Evolutionary conservation across 2,888 invertebrate genomes (phyloP).

Genomic region (Morpho achilles): DNA sequence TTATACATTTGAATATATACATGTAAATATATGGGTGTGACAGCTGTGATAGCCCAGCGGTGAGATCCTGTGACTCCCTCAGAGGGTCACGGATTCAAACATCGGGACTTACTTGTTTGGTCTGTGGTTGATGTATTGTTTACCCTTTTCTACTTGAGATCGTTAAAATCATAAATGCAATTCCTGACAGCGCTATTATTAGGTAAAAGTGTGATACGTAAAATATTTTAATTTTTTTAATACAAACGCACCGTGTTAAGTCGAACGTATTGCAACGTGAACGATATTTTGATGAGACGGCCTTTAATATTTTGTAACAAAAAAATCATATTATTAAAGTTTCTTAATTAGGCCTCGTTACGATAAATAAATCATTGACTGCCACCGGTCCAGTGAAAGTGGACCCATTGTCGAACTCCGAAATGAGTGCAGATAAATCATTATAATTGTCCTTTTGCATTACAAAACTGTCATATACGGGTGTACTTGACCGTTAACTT

Average conservation of each 20-base stretch:
- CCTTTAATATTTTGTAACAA: constrained; percentile 29
- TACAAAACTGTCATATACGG: neutral
- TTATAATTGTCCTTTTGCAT: constrained; percentile 21
- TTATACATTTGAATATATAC: too few species aligned
- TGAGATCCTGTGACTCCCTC: too few species aligned
- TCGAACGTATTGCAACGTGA: constrained; percentile 9
- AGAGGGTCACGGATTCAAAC: too few species aligned
- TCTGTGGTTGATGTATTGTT: too few species aligned
- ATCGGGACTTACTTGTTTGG: too few species aligned
- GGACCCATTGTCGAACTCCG: constrained; percentile 21
- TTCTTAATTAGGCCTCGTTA: constrained; percentile 33
- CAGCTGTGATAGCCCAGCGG: too few species aligned
- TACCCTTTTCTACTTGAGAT: too few species aligned
- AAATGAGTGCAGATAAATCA: constrained; percentile 20
- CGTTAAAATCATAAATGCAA: too few species aligned
- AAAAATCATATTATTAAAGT: constrained; percentile 17
- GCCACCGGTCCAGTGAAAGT: constrained; percentile 27
- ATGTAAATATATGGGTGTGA: too few species aligned
- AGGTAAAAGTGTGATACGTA: too few species aligned
- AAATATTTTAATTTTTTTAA: too few species aligned
- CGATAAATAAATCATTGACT: constrained; percentile 26
- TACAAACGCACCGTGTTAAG: neutral
- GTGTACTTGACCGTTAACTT: constrained; percentile 5
- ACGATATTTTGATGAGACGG: constrained; percentile 27
- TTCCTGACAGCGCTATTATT: too few species aligned